Percentiles rank a stretch among this genome's conserved stretches.
phyloP scores from a whole-genome alignment of 2,113 vertebrate species.

The Pandion haliaetus region DNA sequence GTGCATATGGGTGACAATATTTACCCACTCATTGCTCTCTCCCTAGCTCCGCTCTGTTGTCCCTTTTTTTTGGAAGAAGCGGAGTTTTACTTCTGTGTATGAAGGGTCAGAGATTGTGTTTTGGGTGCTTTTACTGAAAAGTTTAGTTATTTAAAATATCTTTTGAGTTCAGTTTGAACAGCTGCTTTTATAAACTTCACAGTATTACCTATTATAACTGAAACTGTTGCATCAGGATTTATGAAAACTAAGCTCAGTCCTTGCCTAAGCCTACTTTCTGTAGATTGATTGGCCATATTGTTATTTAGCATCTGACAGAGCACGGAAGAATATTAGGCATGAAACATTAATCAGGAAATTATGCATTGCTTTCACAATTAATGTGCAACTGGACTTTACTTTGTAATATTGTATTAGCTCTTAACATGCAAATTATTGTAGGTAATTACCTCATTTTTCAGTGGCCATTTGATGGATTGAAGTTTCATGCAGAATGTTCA shows the following conservation, averaged over 20 bases:
- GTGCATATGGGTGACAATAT: background rate
- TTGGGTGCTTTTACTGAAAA: background rate
- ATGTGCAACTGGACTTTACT: conserved; percentile 93
- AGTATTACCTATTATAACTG: background rate
- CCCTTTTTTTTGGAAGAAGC: background rate
- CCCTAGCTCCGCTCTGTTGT: background rate
- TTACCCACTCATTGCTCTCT: conserved; percentile 3
- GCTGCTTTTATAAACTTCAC: conserved; percentile 1
- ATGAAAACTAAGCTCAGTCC: background rate
- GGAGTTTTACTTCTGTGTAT: background rate
- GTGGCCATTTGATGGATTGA: conserved; percentile 87
- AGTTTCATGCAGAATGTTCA: conserved; percentile 71
- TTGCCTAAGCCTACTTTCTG: conserved; percentile 32
- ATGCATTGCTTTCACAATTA: conserved; percentile 96
- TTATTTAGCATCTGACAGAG: conserved; percentile 78
- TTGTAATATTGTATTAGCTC: conserved; percentile 91
- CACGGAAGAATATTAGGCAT: conserved; percentile 75
- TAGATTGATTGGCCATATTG: conserved; percentile 75
- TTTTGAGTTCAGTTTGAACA: conserved; percentile 10
- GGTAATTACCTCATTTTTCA: conserved; percentile 97
- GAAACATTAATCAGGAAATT: conserved; percentile 99
- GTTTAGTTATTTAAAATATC: conserved; percentile 10
- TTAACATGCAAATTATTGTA: conserved; percentile 98
- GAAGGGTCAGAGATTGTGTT: background rate
- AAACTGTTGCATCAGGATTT: conserved; percentile 48